Evolutionary conservation across 2,888 invertebrate species (phyloP), one percentile per base, ranked within the genome.

Genomic region (Tetramorium bicarinatum): DNA sequence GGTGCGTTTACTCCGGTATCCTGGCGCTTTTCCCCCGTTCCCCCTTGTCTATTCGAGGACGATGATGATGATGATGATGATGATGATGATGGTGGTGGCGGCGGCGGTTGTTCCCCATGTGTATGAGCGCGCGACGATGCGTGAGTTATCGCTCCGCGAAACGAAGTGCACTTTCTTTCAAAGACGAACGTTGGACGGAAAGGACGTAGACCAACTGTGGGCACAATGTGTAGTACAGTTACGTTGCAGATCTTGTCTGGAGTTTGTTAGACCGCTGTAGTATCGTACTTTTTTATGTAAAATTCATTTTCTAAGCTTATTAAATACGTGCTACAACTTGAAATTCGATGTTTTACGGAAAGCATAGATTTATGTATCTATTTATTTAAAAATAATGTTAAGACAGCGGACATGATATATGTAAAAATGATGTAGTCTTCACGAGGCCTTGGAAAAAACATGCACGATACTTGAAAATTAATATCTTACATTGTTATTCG

Each of bases 1-100:
- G 84, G 71, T 83, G 86, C 88, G 87, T 90, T 91, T 90, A 84
- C 72, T 72, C 83, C 62, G 83, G 56, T 64, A 76, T 84, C 64
- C 59, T 75, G 76, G 62, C 84, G 44, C 82, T 77, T 75, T 56
- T 52, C 66, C 74, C 83, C 77, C 82, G 71, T 75, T 47, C 67
- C 52, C 59, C 67, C 82, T 80, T 74, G 75, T 59, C 66, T 49
- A 67, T 49, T 67, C 75, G 82, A 81, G 81, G 41, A 81, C 41
- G 81, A 81, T 62, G 76, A 76, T 74, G 49, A 81, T 71, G 80
- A 80, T 49, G 80, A 72, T 59, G 80, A 59, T 25, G 81, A 61
- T 25, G 61, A 52, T 49, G 61, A 56, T 21, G 29, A 1, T 41
- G 41, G 13, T 44, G 44, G 59, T 21, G 74, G 59, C 13, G 47